A percentile compares a stretch with the other conserved stretches of the same genome.
phyloP scores from a whole-genome alignment of 2,888 invertebrate genomes.

The Criorhina ranunculi region DNA sequence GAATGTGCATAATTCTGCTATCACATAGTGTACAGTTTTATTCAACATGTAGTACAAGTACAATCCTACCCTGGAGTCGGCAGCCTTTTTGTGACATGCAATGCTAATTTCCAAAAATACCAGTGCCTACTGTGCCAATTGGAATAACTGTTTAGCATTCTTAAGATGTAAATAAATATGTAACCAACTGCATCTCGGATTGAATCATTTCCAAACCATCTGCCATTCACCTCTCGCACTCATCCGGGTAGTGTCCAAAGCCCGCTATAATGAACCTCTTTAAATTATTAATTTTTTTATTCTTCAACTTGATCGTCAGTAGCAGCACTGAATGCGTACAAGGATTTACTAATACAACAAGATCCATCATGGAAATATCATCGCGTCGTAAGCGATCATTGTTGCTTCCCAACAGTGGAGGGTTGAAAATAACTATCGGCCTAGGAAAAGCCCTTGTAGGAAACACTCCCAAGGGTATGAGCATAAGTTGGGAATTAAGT shows the following conservation, averaged over 20 bases:
- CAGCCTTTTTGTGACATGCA: neutral
- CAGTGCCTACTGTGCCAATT: neutral
- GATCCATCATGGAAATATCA: neutral
- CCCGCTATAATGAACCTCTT: neutral
- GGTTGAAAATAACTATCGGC: conserved; percentile 39
- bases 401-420: conserved; percentile 45
- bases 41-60: no score
- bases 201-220: neutral
- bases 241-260: neutral
- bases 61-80: no score
- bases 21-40: no score
- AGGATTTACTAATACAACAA: neutral
- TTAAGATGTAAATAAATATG: neutral
- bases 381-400: conserved; percentile 28
- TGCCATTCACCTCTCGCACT: neutral
- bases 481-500: conserved; percentile 40
- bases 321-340: neutral
- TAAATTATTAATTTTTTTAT: neutral
- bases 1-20: no score
- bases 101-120: neutral
- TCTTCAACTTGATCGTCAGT: neutral
- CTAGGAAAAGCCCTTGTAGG: conserved; percentile 20
- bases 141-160: neutral
- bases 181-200: neutral
- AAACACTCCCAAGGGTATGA: conserved; percentile 46